A percentile compares a stretch with the other conserved stretches of the same genome.
Evolutionary conservation across 2,888 invertebrate species (phyloP).

Genomic region (Acleris holmiana): DNA sequence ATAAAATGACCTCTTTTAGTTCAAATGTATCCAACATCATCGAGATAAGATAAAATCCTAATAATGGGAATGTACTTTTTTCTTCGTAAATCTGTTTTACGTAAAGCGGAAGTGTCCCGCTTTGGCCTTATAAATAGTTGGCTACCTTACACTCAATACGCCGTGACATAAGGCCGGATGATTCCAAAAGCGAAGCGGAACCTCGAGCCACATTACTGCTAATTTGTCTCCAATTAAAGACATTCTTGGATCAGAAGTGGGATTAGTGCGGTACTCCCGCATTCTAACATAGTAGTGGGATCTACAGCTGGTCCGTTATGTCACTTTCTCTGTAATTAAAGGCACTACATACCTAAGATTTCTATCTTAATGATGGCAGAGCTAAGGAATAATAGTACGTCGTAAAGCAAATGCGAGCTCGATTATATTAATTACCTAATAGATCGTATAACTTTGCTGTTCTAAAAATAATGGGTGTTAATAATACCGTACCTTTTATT

Average conservation of each 20-base stretch:
- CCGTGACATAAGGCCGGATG: slow-evolving; percentile 43
- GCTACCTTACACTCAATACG: slow-evolving; percentile 21
- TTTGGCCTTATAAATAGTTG: too few relatives aligned
- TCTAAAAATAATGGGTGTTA: too few relatives aligned
- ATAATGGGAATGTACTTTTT: too few relatives aligned
- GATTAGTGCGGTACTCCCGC: neutral
- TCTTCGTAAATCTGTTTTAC: too few relatives aligned
- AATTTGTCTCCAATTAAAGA: slow-evolving; percentile 39
- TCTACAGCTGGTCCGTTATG: slow-evolving; percentile 10
- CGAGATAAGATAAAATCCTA: too few relatives aligned
- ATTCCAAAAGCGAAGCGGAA: slow-evolving; percentile 48
- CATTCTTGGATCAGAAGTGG: slow-evolving; percentile 3
- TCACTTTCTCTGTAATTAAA: slow-evolving; percentile 20
- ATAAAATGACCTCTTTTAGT: too few relatives aligned
- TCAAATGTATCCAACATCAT: too few relatives aligned
- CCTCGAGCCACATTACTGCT: slow-evolving; percentile 44
- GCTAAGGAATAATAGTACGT: neutral
- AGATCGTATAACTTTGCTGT: too few relatives aligned
- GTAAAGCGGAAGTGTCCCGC: too few relatives aligned
- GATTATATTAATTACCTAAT: too few relatives aligned
- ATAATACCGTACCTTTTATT: too few relatives aligned
- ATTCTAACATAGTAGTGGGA: slow-evolving; percentile 6
- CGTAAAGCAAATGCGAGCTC: neutral
- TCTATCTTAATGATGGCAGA: neutral
- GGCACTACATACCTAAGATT: slow-evolving; percentile 5